A percentile compares a stretch with the other conserved stretches of the same genome.
These are phyloP conservation scores for Aphaenogaster rudis DNA, from an alignment of 1,140 invertebrate genomes.

Conservation along the genomic window DNA sequence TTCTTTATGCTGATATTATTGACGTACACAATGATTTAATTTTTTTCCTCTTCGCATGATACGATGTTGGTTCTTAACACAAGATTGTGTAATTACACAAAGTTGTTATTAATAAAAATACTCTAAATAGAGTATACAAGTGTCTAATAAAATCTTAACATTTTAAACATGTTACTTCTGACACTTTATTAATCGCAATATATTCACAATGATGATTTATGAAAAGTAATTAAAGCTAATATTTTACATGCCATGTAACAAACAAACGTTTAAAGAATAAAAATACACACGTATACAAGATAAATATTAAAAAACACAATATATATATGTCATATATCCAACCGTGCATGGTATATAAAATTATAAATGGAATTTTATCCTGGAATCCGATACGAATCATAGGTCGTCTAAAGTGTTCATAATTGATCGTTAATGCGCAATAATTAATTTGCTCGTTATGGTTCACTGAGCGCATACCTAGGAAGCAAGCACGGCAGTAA, in stretches of 20 bases:
- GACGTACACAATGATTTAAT: neutral
- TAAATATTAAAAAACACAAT: neutral
- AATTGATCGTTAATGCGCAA: too few relatives aligned
- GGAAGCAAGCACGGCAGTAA: constrained; percentile 9
- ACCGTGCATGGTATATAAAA: neutral
- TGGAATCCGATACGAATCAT: neutral
- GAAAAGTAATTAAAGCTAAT: neutral
- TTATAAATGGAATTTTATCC: neutral
- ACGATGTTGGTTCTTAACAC: neutral
- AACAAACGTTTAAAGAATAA: neutral
- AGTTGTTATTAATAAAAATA: constrained; percentile 11
- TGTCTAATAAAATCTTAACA: neutral
- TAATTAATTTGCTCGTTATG: constrained; percentile 33
- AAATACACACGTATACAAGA: neutral
- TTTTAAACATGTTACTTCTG: neutral
- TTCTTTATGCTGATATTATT: neutral
- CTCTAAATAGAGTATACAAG: neutral
- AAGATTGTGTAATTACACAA: neutral
- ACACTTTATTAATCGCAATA: neutral
- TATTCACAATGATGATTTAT: neutral
- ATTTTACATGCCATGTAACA: neutral
- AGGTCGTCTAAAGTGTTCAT: neutral
- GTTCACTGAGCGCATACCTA: constrained; percentile 67
- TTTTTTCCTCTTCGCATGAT: neutral
- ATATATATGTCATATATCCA: neutral